phyloP scores from a whole-genome alignment of 1,140 invertebrate genomes.

The Homarus americanus region DNA sequence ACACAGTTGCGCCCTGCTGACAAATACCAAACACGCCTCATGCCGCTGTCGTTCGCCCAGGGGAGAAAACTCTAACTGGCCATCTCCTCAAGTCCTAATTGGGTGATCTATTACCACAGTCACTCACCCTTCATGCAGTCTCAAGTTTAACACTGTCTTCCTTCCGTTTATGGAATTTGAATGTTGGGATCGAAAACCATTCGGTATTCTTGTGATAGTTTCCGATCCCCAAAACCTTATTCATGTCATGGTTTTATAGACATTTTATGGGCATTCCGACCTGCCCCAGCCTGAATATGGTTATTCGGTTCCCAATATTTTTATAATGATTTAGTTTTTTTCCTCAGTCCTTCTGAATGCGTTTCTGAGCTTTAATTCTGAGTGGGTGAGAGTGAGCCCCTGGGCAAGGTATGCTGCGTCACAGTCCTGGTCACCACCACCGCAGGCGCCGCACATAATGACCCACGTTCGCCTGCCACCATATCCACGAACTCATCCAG shows the following conservation, averaged over 20 bases:
- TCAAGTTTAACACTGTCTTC: neutral
- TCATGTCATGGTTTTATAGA: slow-evolving; percentile 21
- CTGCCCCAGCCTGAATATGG: slow-evolving; percentile 8
- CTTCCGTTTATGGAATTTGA: neutral
- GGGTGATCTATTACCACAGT: neutral
- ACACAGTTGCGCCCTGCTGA: slow-evolving; percentile 9
- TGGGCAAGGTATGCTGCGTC: neutral
- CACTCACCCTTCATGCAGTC: neutral
- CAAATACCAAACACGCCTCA: slow-evolving; percentile 13
- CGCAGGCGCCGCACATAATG: neutral
- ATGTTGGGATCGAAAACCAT: slow-evolving; percentile 15
- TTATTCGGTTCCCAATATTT: slow-evolving; percentile 1
- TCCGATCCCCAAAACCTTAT: slow-evolving; percentile 17
- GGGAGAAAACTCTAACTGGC: neutral
- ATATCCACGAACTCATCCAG: neutral
- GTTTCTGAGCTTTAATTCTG: neutral
- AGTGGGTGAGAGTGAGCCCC: neutral
- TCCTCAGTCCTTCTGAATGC: neutral
- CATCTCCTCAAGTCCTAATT: neutral
- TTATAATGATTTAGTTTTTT: slow-evolving; percentile 17
- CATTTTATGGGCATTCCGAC: slow-evolving; percentile 18
- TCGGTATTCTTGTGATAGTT: slow-evolving; percentile 19
- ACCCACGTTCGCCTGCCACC: neutral
- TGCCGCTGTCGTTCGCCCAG: neutral
- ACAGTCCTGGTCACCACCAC: neutral